Conservation (phyloP, 1,140 invertebrate genomes). For the Drosophila ercepeae region DNA sequence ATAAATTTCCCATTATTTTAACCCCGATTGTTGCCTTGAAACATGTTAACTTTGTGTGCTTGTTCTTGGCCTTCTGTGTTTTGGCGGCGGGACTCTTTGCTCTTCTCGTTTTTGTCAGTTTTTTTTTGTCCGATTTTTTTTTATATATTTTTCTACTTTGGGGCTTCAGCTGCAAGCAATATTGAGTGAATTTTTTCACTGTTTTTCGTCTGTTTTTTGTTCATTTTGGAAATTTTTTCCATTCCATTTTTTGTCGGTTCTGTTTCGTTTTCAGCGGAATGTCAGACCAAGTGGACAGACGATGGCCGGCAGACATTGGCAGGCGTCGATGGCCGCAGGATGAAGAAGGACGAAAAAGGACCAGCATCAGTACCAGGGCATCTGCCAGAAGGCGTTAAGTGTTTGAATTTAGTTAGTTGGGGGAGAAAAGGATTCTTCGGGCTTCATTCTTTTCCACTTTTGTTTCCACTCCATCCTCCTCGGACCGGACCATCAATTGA, state of each 20-base stretch:
- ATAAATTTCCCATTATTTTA: not conserved
- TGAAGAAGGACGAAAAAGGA: not conserved
- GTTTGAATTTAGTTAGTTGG: conserved; percentile 51
- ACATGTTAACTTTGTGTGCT: conserved; percentile 29
- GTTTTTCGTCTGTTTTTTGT: conserved; percentile 26
- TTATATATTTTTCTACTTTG: conserved; percentile 10
- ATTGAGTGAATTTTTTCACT: conserved; percentile 40
- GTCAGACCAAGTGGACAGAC: conserved; percentile 23
- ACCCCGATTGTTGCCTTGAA: not conserved
- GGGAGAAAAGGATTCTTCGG: conserved; percentile 12
- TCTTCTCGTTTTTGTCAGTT: not conserved
- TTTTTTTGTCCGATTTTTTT: not conserved
- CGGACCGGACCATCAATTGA: conserved; percentile 30
- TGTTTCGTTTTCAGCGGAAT: conserved; percentile 28
- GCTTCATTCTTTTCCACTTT: not conserved
- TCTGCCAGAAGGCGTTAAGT: conserved; percentile 47
- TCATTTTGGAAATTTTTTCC: conserved; percentile 24
- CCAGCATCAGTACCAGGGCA: too few species aligned
- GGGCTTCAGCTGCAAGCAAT: conserved; percentile 45
- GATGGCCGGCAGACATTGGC: not conserved
- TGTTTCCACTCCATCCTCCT: not conserved
- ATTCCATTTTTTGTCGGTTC: conserved; percentile 17
- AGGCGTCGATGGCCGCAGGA: not conserved
- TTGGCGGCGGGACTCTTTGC: conserved; percentile 13
- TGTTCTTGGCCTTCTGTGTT: conserved; percentile 33